Percentiles rank a stretch among this genome's conserved stretches.
These are phyloP conservation scores for Paralichthys olivaceus DNA, from an alignment of 2,113 vertebrate species.

Conservation along the genomic window DNA sequence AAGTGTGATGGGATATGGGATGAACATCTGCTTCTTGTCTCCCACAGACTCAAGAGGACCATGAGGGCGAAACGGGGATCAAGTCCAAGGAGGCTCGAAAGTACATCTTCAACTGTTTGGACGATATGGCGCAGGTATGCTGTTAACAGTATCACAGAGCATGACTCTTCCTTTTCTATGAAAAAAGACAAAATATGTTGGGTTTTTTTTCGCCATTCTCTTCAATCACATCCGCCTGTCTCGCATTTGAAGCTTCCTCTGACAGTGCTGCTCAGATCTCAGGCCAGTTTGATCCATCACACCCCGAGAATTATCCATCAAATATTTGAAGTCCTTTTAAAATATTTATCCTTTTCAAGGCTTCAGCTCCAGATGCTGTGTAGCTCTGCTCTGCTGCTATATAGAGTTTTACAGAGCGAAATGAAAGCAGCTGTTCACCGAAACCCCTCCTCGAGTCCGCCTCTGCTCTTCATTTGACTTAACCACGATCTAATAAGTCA, in stretches of 20 bases:
- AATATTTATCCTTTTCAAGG: constrained; percentile 57
- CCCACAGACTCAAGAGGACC: constrained; percentile 92
- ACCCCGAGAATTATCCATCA: constrained; percentile 58
- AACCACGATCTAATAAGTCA: constrained; percentile 62
- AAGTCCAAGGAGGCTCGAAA: constrained; percentile 98
- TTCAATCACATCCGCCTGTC: constrained; percentile 5
- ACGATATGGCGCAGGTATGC: constrained; percentile 96
- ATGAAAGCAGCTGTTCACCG: constrained; percentile 66
- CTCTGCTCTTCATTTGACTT: constrained; percentile 61
- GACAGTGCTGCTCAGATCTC: constrained; percentile 9
- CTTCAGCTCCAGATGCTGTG: constrained; percentile 55
- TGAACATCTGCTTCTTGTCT: constrained; percentile 78
- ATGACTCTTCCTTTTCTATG: not conserved
- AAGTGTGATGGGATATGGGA: constrained; percentile 65
- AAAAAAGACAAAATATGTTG: not conserved
- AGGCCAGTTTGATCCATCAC: constrained; percentile 51
- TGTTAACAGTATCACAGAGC: not conserved
- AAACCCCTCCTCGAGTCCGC: constrained; percentile 25
- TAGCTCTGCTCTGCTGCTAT: constrained; percentile 13
- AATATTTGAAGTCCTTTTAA: constrained; percentile 63
- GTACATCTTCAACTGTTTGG: constrained; percentile 98
- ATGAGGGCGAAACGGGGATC: constrained; percentile 95
- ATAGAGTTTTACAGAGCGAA: constrained; percentile 49
- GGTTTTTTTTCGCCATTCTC: constrained; percentile 18
- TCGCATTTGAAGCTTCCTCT: not conserved